Evolutionary conservation across 2,888 invertebrate genomes (phyloP), one percentile per base, ranked within the genome.

Genomic region (Pandemis heparana): DNA sequence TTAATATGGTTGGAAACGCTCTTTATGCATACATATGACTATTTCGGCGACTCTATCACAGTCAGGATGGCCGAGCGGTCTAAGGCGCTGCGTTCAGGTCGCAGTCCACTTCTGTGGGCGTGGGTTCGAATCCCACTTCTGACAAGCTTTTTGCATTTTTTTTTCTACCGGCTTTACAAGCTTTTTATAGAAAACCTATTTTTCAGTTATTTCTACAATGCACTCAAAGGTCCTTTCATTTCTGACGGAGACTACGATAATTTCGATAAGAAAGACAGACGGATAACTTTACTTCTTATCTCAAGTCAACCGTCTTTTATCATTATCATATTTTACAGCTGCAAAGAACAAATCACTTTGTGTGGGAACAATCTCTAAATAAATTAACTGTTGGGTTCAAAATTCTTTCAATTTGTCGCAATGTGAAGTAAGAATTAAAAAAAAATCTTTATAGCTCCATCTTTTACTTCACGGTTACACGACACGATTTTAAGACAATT

Each of bases 11-110:
- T 12, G 8, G 3, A 46, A 16, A 4, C 4, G 12, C 0, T 5
- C 0, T 5, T 0, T 14, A 12, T 7, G 39, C 16, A 60, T 3
- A 3, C 0, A 16, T 61, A 61, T 7, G 0, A 53, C 70, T 71
- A 78, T 80, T 79, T 80, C 78, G 38, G 0, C 12, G 0, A 0
- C 0, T 0, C 0, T 0, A 0, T 5, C 1, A 74, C 59, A 67
- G 80, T 81, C 80, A 81, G 80, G 80, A 81, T 81, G 80, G 80
- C 80, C 80, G 80, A 80, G 80, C 80, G 80, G 80, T 80, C 80
- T 80, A 80, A 80, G 80, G 80, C 80, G 80, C 80, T 80, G 80
- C 80, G 80, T 80, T 80, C 80, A 80, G 80, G 80, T 80, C 80
- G 80, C 80, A 80, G 80, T 80, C 79, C 79, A 79, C 80, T 79